Percentiles rank a stretch among this genome's conserved stretches.
Evolutionary conservation across 2,113 vertebrate genomes (phyloP).

Genomic region (Arizona elegans): DNA sequence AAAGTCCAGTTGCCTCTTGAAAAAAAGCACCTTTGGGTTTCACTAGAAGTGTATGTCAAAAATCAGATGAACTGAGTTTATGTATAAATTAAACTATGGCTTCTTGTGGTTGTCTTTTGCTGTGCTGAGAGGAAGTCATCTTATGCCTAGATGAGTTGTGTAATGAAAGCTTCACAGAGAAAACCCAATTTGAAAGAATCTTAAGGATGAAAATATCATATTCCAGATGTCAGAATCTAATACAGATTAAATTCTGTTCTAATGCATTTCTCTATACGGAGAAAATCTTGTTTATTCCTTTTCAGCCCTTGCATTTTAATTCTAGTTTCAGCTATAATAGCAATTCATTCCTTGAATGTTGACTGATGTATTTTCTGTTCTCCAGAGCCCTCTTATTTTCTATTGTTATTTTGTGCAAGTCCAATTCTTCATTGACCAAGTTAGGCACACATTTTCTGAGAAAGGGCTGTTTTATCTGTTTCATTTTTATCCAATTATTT

Average conservation of each 20-base stretch:
- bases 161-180: neutral
- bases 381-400: slow-evolving; percentile 6
- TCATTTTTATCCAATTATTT: neutral
- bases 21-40: too few relatives aligned
- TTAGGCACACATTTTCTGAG: neutral
- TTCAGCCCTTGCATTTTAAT: slow-evolving; percentile 9
- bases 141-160: neutral
- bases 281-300: slow-evolving; percentile 34
- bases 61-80: neutral
- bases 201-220: neutral
- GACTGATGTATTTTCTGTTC: neutral
- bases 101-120: neutral
- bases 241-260: neutral
- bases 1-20: too few relatives aligned
- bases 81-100: neutral
- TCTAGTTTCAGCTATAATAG: slow-evolving; percentile 14
- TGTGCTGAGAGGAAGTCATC: neutral
- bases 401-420: neutral
- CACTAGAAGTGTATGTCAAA: neutral
- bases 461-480: neutral
- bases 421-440: neutral
- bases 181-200: neutral
- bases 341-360: slow-evolving; percentile 23
- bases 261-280: neutral
- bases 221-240: neutral